Conservation (phyloP, 1,140 invertebrate genomes). For the Pseudachorutes palmiensis region DNA sequence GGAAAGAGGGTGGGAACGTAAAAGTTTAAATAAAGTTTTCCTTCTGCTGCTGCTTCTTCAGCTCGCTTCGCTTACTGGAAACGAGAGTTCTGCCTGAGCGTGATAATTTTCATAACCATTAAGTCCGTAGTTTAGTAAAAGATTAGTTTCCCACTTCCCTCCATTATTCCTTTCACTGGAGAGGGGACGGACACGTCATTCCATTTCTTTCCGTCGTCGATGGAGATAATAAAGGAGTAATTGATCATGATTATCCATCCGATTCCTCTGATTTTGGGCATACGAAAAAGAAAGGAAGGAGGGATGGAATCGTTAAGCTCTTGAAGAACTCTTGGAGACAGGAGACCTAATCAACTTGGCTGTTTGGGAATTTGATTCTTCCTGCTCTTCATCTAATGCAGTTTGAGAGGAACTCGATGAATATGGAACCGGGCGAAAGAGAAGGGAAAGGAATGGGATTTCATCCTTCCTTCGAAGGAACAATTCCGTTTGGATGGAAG, state of each 20-base stretch:
- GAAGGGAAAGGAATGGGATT: background rate
- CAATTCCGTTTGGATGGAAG: background rate
- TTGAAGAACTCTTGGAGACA: background rate
- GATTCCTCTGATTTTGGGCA: background rate
- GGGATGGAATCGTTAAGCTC: background rate
- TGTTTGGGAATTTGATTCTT: conserved; percentile 4
- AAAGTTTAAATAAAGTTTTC: background rate
- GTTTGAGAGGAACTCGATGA: background rate
- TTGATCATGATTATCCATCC: background rate
- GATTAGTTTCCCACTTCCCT: background rate
- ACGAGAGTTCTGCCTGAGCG: too few relatives aligned
- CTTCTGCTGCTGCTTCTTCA: background rate
- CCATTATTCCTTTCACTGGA: background rate
- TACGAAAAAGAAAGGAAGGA: too few relatives aligned
- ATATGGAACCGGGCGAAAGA: background rate
- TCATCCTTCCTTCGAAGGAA: background rate
- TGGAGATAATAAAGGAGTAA: too few relatives aligned
- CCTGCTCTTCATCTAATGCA: background rate
- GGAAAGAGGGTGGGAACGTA: background rate
- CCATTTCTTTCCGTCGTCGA: too few relatives aligned
- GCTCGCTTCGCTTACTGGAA: background rate
- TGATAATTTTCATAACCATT: background rate
- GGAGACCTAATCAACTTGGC: background rate
- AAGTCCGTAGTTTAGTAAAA: background rate
- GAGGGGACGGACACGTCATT: background rate